Evolutionary conservation across 2,113 vertebrate species (phyloP).

Genomic region (human (Homo sapiens)): GRCh38 chrX:3386001-3386500

Average conservation of each 20-base stretch:
- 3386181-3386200: too few species aligned
- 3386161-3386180: too few species aligned
- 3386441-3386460: background rate
- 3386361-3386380: background rate
- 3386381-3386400: background rate
- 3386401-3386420: background rate
- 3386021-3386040: background rate
- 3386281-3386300: background rate
- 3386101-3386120: background rate
- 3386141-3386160: too few species aligned
- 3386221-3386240: too few species aligned
- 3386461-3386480: too few species aligned
- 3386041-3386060: background rate
- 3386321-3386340: background rate
- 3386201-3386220: too few species aligned
- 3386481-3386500: background rate
- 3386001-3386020: background rate
- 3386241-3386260: too few species aligned
- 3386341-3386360: background rate
- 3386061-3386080: background rate
- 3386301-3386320: rapidly evolving
- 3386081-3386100: background rate
- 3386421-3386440: background rate
- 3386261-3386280: background rate
- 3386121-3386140: background rate